phyloP scores from a whole-genome alignment of 2,113 vertebrate species.

The Neotoma lepida region DNA sequence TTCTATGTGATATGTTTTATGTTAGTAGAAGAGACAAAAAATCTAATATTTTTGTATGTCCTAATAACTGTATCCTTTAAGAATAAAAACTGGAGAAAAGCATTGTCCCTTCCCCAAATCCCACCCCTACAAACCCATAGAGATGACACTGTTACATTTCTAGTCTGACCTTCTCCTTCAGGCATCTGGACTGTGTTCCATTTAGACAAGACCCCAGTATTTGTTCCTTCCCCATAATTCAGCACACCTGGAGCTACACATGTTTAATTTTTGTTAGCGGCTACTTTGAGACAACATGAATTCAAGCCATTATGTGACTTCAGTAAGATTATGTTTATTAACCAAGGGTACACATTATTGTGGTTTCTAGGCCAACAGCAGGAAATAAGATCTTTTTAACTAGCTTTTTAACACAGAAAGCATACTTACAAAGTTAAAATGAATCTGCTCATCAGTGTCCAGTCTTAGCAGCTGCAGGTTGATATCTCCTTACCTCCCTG shows the following conservation, averaged over 20 bases:
- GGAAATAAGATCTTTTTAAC: constrained; percentile 28
- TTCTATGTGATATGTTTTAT: neutral
- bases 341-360: constrained; percentile 61
- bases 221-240: constrained; percentile 29
- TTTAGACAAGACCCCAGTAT: neutral
- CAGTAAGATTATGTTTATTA: constrained; percentile 54
- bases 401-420: constrained; percentile 15
- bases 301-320: constrained; percentile 46
- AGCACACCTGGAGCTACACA: neutral
- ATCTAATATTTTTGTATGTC: neutral
- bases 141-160: neutral
- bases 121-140: neutral
- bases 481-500: neutral
- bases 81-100: constrained; percentile 26
- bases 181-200: neutral
- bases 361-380: constrained; percentile 67
- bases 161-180: neutral
- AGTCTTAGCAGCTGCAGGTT: neutral
- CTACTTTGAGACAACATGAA: neutral
- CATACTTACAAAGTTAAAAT: constrained; percentile 2
- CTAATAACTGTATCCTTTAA: neutral
- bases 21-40: neutral
- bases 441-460: neutral
- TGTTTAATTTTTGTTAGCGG: neutral
- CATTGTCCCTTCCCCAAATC: neutral